phyloP scores from a whole-genome alignment of 2,888 invertebrate genomes.

The Sphaerophoria taeniata region DNA sequence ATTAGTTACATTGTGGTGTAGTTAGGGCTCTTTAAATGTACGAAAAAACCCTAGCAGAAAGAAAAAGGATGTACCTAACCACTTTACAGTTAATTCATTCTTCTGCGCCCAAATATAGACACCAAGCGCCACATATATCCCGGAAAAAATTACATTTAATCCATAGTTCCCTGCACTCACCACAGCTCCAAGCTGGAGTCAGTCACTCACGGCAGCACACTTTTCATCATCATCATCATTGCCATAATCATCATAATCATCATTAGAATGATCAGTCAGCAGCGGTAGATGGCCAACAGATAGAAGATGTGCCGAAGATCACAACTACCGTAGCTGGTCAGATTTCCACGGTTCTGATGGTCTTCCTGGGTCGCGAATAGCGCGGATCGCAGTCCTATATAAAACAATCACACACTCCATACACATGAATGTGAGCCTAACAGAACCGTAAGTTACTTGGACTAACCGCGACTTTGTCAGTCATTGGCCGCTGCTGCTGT shows the following conservation, averaged over 20 bases:
- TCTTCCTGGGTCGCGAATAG: constrained; percentile 73
- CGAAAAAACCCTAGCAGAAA: too few relatives aligned
- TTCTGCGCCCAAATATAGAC: background rate
- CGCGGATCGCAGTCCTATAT: constrained; percentile 27
- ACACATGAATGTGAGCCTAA: constrained; percentile 39
- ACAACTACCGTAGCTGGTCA: constrained; percentile 74
- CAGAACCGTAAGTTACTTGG: constrained; percentile 70
- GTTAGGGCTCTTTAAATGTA: too few relatives aligned
- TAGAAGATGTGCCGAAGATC: constrained; percentile 63
- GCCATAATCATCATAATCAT: constrained; percentile 23
- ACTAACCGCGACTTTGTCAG: constrained; percentile 74
- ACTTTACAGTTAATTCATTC: constrained; percentile 65
- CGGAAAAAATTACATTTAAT: constrained; percentile 65
- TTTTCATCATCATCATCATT: constrained; percentile 63
- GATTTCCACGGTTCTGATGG: constrained; percentile 63
- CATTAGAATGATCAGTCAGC: constrained; percentile 54
- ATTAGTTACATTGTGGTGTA: too few relatives aligned
- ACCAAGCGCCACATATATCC: constrained; percentile 39
- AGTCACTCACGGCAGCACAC: constrained; percentile 60
- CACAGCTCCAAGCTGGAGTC: background rate
- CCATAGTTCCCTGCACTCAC: background rate
- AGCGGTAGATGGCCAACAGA: constrained; percentile 61
- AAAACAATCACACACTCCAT: constrained; percentile 63
- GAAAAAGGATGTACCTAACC: constrained; percentile 19
- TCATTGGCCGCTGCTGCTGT: constrained; percentile 71